phyloP scores from a whole-genome alignment of 2,888 invertebrate species.

The Perizoma flavofasciatum region DNA sequence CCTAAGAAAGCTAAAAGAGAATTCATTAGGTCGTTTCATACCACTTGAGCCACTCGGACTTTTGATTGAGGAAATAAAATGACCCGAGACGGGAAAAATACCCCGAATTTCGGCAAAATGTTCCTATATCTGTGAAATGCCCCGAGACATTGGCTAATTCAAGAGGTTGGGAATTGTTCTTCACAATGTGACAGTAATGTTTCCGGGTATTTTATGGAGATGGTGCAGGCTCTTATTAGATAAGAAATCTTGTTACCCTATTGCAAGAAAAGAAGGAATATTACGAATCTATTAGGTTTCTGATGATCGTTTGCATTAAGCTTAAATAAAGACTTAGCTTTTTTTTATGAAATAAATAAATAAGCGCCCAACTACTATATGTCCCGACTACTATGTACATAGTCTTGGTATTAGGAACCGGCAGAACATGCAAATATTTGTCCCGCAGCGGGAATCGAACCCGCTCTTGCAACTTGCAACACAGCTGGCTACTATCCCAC shows the following conservation, averaged over 20 bases:
- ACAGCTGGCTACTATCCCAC: no score
- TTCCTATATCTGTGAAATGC: constrained; percentile 17
- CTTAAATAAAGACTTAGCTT: no score
- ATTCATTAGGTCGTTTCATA: constrained; percentile 76
- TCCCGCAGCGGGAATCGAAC: no score
- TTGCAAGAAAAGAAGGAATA: not conserved
- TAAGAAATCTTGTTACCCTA: constrained; percentile 15
- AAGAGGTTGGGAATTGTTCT: constrained; percentile 69
- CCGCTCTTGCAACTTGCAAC: no score
- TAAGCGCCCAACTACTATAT: no score
- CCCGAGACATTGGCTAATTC: constrained; percentile 67
- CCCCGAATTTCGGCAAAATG: constrained; percentile 25
- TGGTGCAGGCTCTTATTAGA: constrained; percentile 37
- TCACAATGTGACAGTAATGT: constrained; percentile 58
- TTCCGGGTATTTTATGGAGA: constrained; percentile 43
- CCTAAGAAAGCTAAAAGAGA: constrained; percentile 60
- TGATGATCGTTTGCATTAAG: no score
- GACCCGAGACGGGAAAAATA: constrained; percentile 41
- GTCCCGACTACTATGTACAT: no score
- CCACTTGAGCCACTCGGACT: constrained; percentile 74
- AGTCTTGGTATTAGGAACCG: no score
- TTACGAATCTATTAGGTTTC: no score
- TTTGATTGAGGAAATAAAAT: constrained; percentile 81
- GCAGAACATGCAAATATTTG: no score
- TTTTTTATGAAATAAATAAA: no score